phyloP scores from a whole-genome alignment of 2,888 invertebrate species.

The Leptopilina drosophilae region DNA sequence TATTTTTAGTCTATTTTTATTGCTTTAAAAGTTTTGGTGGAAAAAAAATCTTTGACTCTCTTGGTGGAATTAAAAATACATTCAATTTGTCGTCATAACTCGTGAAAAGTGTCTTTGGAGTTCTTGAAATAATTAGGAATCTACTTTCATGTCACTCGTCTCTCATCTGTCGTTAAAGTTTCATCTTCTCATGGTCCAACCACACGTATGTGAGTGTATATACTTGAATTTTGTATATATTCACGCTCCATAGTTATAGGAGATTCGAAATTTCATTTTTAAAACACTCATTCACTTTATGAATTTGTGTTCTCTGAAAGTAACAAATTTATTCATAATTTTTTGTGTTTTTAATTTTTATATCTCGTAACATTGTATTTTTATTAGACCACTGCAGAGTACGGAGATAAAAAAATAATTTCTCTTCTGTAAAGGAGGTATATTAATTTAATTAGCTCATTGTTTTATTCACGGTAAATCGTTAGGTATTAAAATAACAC shows the following conservation, averaged over 20 bases:
- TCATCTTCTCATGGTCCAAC: neutral
- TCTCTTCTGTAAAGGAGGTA: no score
- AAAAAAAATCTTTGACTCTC: neutral
- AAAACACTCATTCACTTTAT: neutral
- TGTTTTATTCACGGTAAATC: no score
- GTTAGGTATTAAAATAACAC: no score
- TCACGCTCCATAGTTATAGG: neutral
- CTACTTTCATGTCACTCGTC: constrained; percentile 6
- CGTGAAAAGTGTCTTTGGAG: neutral
- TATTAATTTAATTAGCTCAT: no score
- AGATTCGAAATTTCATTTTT: neutral
- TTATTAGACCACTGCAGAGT: no score
- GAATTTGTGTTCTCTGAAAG: neutral
- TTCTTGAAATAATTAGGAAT: constrained; percentile 13
- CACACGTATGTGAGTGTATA: neutral
- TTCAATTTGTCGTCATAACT: constrained; percentile 16
- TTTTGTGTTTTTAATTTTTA: no score
- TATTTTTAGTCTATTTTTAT: neutral
- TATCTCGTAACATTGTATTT: no score
- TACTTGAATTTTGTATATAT: neutral
- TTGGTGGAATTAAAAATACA: neutral
- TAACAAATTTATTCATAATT: neutral
- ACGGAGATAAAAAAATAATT: no score
- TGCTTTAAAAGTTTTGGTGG: neutral
- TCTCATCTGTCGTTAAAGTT: neutral